These are phyloP conservation scores for Epinephelus coioides DNA, from an alignment of 2,797 vertebrate genomes.

Conservation along the genomic window DNA sequence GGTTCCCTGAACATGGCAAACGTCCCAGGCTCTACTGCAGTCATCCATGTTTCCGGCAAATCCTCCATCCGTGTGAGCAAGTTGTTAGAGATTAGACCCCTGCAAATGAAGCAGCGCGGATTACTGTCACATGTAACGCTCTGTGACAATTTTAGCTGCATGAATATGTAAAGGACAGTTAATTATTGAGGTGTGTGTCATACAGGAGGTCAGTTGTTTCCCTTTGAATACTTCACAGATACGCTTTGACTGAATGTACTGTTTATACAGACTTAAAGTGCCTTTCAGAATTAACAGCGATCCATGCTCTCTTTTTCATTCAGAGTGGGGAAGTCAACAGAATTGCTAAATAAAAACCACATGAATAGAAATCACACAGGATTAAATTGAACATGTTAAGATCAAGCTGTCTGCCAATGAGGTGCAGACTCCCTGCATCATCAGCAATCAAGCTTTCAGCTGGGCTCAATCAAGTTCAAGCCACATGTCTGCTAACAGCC, in stretches of 20 bases:
- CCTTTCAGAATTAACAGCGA: slow-evolving; percentile 25
- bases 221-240: slow-evolving; percentile 44
- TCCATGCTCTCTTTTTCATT: neutral
- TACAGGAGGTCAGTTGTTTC: slow-evolving; percentile 60
- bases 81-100: slow-evolving; percentile 75
- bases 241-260: slow-evolving; percentile 12
- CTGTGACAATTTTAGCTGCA: slow-evolving; percentile 63
- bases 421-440: slow-evolving; percentile 39
- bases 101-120: slow-evolving; percentile 66
- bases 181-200: slow-evolving; percentile 70
- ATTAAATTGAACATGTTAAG: slow-evolving; percentile 3
- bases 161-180: slow-evolving; percentile 61
- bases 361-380: neutral
- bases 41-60: slow-evolving; percentile 67
- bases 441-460: slow-evolving; percentile 74
- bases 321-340: neutral
- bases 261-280: slow-evolving; percentile 17
- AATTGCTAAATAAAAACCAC: neutral
- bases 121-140: slow-evolving; percentile 76
- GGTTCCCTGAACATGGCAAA: slow-evolving; percentile 53
- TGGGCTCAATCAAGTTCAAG: slow-evolving; percentile 75
- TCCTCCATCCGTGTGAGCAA: slow-evolving; percentile 69
- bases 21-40: slow-evolving; percentile 38
- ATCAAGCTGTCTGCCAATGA: slow-evolving; percentile 41
- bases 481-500: slow-evolving; percentile 37